Evolutionary conservation across 2,888 invertebrate species (phyloP).

Genomic region (Eupithecia tripunctaria): DNA sequence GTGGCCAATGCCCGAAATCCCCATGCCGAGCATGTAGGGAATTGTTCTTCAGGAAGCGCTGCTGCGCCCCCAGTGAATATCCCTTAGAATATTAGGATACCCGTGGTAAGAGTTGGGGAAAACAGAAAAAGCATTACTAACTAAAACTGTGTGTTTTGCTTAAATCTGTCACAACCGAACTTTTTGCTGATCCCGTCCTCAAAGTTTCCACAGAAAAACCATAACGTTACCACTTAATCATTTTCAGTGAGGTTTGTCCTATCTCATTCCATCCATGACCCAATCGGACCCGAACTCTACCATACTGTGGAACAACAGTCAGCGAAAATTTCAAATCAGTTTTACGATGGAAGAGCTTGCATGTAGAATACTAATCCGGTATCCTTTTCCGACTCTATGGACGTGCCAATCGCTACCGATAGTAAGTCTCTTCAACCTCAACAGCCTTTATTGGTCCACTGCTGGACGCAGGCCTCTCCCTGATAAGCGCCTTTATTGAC

Average conservation of each 20-base stretch:
- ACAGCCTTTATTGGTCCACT: too few species aligned
- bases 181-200: not conserved
- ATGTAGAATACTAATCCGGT: not conserved
- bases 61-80: too few species aligned
- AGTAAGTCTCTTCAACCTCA: too few species aligned
- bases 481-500: too few species aligned
- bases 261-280: not conserved
- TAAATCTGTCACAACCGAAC: not conserved
- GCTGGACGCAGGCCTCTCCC: too few species aligned
- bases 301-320: not conserved
- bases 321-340: conserved; percentile 3
- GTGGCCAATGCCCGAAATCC: too few species aligned
- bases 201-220: conserved; percentile 1
- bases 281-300: not conserved
- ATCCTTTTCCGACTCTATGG: not conserved
- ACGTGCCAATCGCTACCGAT: not conserved
- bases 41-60: too few species aligned
- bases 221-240: not conserved
- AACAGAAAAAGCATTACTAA: not conserved
- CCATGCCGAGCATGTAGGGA: too few species aligned
- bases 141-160: not conserved
- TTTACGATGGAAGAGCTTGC: conserved; percentile 4
- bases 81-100: too few species aligned
- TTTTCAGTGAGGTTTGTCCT: not conserved
- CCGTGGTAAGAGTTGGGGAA: too few species aligned